A percentile compares a stretch with the other conserved stretches of the same genome.
phyloP scores from a whole-genome alignment of 2,113 vertebrate species.

The Notothenia rossii region DNA sequence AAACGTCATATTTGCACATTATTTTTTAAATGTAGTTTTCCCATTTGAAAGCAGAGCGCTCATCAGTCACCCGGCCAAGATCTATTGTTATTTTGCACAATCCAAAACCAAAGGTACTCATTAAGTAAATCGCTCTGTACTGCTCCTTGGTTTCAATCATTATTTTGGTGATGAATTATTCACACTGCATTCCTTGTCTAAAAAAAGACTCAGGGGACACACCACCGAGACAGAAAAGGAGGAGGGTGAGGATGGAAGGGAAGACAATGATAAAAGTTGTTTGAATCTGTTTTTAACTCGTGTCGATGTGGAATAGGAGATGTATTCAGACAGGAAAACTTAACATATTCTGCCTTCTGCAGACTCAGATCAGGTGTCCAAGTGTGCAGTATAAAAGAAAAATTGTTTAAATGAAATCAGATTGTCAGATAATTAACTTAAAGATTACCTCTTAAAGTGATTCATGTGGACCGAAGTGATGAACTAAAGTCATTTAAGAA shows the following conservation, averaged over 20 bases:
- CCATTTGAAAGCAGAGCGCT: constrained; percentile 9
- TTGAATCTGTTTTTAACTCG: constrained; percentile 25
- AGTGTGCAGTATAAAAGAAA: not conserved
- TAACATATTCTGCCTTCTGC: constrained; percentile 4
- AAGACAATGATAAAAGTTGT: constrained; percentile 21
- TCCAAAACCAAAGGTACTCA: constrained; percentile 42
- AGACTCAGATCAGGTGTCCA: constrained; percentile 12
- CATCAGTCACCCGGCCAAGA: constrained; percentile 23
- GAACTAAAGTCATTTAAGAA: not conserved
- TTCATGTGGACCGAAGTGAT: no score
- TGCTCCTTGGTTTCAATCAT: constrained; percentile 45
- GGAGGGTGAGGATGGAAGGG: not conserved
- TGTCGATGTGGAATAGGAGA: constrained; percentile 21
- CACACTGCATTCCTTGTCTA: constrained; percentile 53
- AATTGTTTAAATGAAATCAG: not conserved
- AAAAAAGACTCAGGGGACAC: constrained; percentile 47
- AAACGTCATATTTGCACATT: constrained; percentile 33
- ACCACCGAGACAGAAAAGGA: not conserved
- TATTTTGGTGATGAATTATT: constrained; percentile 69
- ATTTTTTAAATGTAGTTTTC: constrained; percentile 2
- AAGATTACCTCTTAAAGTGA: no score
- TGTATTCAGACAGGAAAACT: constrained; percentile 10
- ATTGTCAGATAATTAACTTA: not conserved
- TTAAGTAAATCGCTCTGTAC: constrained; percentile 45
- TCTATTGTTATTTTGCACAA: constrained; percentile 26